Evolutionary conservation across 2,113 vertebrate species (phyloP).

Genomic region (Lagopus leucura): DNA sequence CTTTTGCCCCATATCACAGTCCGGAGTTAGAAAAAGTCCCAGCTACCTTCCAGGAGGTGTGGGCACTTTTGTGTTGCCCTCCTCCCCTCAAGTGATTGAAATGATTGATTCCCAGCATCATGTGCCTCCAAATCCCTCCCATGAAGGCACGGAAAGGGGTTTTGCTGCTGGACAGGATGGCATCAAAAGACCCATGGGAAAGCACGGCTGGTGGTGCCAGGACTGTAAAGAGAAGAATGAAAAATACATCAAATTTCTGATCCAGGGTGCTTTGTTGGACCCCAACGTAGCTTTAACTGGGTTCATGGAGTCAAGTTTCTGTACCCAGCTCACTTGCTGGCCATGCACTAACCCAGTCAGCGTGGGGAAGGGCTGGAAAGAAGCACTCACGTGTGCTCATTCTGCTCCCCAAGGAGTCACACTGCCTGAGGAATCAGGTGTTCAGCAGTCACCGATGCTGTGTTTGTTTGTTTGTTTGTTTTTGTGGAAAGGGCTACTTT

Average conservation of each 20-base stretch:
- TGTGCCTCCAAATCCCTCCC: background rate
- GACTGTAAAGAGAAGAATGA: background rate
- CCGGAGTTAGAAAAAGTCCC: background rate
- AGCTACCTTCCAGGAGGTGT: background rate
- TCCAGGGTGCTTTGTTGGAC: rapidly evolving
- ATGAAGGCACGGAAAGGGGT: background rate
- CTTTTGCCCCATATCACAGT: background rate
- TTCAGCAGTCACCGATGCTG: background rate
- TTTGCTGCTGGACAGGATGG: background rate
- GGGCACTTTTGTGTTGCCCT: background rate
- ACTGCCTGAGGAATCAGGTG: background rate
- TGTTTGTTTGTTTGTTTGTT: too few relatives aligned
- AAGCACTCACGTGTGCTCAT: background rate
- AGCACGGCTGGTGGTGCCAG: rapidly evolving
- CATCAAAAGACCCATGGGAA: background rate
- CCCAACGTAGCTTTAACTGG: background rate
- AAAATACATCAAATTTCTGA: background rate
- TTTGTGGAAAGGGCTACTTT: background rate
- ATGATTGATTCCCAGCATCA: background rate
- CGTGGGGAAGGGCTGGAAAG: background rate
- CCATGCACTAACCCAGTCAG: background rate
- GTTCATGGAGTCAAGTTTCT: background rate
- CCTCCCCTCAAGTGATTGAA: background rate
- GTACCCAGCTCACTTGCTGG: background rate
- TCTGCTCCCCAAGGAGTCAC: background rate